phyloP scores from a whole-genome alignment of 2,888 invertebrate genomes.

The Bembecia ichneumoniformis region DNA sequence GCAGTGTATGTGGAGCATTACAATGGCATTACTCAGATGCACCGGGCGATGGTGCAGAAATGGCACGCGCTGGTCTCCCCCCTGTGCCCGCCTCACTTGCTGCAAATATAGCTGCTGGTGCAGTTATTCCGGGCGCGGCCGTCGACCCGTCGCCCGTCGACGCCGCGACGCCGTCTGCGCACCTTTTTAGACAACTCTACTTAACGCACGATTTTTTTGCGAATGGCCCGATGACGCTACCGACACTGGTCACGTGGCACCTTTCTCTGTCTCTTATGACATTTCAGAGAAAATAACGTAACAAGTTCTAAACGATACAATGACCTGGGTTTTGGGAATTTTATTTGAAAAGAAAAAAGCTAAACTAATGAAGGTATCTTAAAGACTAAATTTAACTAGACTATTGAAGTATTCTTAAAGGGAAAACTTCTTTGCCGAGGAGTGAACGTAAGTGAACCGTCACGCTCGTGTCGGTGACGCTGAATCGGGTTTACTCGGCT shows the following conservation, averaged over 20 bases:
- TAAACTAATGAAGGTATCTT: no score
- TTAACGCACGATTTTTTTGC: slow-evolving; percentile 62
- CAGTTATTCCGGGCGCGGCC: slow-evolving; percentile 69
- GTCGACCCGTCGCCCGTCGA: slow-evolving; percentile 70
- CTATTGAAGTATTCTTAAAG: no score
- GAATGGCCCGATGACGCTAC: slow-evolving; percentile 55
- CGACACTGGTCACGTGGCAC: slow-evolving; percentile 25
- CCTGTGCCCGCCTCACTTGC: slow-evolving; percentile 47
- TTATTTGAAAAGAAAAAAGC: no score
- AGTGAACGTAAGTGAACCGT: no score
- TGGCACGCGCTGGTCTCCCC: slow-evolving; percentile 54
- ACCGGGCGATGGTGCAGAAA: slow-evolving; percentile 69
- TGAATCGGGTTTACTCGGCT: no score
- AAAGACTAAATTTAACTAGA: no score
- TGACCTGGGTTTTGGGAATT: no score
- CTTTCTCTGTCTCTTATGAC: neutral
- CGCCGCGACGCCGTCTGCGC: slow-evolving; percentile 71
- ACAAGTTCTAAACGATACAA: neutral
- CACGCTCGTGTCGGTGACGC: no score
- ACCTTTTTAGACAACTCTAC: slow-evolving; percentile 66
- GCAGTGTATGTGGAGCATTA: slow-evolving; percentile 68
- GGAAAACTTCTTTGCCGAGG: no score
- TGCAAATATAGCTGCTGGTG: slow-evolving; percentile 70
- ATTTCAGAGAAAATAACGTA: neutral
- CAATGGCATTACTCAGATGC: slow-evolving; percentile 72